Base-by-base conservation (phyloP, 2,888 invertebrate species). In the Hydrotaea diabolus region DNA sequence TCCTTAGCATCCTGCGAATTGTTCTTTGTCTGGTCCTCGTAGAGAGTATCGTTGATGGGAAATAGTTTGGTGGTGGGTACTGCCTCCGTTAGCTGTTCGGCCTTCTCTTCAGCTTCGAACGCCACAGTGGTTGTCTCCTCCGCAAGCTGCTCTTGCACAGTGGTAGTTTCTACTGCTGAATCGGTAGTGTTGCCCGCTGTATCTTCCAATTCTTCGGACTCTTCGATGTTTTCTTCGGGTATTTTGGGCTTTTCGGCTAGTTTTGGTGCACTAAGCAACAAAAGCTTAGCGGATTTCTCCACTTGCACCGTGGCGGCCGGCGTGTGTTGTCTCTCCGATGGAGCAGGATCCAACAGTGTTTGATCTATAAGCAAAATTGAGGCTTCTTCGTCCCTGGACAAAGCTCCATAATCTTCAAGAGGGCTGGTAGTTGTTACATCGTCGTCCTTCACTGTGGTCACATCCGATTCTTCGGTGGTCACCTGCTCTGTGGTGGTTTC, bases 251-350 rank as follows among this genome's bases (percentile, higher is more conserved):
- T 88, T 77, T 88, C 90, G 8, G 86, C 53, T 66, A 86, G 57
- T 57, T 87, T 88, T 1, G 91, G 89, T 11, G 89, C 88, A 78
- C 89, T 90, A 5, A 90, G 85, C n/a, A 90, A 86, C 75, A 90
- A 82, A n/a, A 90, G 86, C 46, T 87, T 89, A n/a, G 86, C 89
- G 5, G 87, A 89, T 83, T 87, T 89, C 62, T 83, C 76, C 21
- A 66, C n/a, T 46, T 76, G 46, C 8, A 39, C 15, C 0, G 23
- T n/a, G 0, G 13, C n/a, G 13, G 19, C 0, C 0, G 75, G 21
- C 0, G 69, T 31, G 36, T 71, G 49, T 0, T 57, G 21, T 23
- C 36, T 36, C 23, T 72, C 77, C 2, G 43, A 72, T 3, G 90
- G 85, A 36, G 87, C 87, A 15, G 90, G 87, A 86, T 89, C 88